Evolutionary conservation across 2,888 invertebrate genomes (phyloP).

Genomic region (Dolichomitus sp.): DNA sequence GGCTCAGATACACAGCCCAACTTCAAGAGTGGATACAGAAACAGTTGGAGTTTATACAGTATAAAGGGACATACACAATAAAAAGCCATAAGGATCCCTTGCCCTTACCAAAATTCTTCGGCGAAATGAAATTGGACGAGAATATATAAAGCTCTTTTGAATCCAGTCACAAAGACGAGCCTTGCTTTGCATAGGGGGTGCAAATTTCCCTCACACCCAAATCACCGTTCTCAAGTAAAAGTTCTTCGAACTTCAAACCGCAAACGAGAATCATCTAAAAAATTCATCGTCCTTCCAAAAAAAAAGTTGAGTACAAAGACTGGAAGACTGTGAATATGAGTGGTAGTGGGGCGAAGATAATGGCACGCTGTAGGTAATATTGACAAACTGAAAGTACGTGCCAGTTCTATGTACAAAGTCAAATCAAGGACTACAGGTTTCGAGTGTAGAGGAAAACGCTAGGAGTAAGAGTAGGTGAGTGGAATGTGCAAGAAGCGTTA

Average conservation of each 20-base stretch:
- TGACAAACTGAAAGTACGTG: constrained; percentile 12
- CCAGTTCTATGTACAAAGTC: background rate
- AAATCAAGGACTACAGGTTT: constrained; percentile 8
- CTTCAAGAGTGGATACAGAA: background rate
- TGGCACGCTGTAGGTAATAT: constrained; percentile 3
- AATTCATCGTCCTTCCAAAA: constrained; percentile 16
- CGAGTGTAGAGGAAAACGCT: constrained; percentile 29
- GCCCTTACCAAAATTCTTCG: background rate
- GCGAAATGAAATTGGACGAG: constrained; percentile 1
- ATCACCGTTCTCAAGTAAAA: background rate
- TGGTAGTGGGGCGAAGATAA: background rate
- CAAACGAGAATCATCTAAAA: constrained; percentile 2
- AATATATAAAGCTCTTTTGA: background rate
- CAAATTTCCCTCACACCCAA: background rate
- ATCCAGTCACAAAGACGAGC: background rate
- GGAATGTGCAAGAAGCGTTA: constrained; percentile 47
- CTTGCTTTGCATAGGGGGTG: background rate
- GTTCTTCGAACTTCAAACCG: constrained; percentile 17
- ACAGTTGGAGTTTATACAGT: background rate
- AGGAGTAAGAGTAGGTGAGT: constrained; percentile 20
- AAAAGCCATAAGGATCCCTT: background rate
- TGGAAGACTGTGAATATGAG: background rate
- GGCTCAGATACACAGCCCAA: background rate
- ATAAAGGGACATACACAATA: background rate
- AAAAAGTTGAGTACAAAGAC: background rate